phyloP scores from a whole-genome alignment of 1,140 invertebrate species.

The Bombyx mandarina region DNA sequence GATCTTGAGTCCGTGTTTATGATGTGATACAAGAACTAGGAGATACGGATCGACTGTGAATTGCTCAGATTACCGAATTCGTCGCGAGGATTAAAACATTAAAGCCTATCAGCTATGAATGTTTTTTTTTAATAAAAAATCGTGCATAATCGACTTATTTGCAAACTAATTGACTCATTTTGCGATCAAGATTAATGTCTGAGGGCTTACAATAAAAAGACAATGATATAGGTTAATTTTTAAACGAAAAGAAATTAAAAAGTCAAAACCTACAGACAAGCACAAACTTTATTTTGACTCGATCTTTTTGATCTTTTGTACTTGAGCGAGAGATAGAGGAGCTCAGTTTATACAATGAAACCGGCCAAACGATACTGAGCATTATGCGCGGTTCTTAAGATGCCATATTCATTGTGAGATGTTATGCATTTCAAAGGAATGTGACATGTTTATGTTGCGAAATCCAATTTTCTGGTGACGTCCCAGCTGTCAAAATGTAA shows the following conservation, averaged over 20 bases:
- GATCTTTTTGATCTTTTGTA: too few relatives aligned
- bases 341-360: too few relatives aligned
- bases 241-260: too few relatives aligned
- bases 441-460: slow-evolving; percentile 67
- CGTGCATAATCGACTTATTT: slow-evolving; percentile 14
- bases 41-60: background rate
- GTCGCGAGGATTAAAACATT: background rate
- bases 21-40: background rate
- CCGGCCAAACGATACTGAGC: too few relatives aligned
- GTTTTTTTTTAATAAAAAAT: background rate
- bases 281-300: too few relatives aligned
- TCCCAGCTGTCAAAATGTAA: slow-evolving; percentile 61
- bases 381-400: too few relatives aligned
- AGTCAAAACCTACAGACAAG: too few relatives aligned
- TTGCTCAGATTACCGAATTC: background rate
- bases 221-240: background rate
- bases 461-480: slow-evolving; percentile 71
- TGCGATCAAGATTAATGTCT: slow-evolving; percentile 22
- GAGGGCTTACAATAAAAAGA: slow-evolving; percentile 22
- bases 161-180: slow-evolving; percentile 43
- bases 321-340: too few relatives aligned
- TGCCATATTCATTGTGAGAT: too few relatives aligned
- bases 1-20: background rate
- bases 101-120: background rate
- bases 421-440: slow-evolving; percentile 16